Percentiles rank a stretch among this genome's conserved stretches.
phyloP scores from a whole-genome alignment of 2,888 invertebrate species.

The Lampropteryx suffumata region DNA sequence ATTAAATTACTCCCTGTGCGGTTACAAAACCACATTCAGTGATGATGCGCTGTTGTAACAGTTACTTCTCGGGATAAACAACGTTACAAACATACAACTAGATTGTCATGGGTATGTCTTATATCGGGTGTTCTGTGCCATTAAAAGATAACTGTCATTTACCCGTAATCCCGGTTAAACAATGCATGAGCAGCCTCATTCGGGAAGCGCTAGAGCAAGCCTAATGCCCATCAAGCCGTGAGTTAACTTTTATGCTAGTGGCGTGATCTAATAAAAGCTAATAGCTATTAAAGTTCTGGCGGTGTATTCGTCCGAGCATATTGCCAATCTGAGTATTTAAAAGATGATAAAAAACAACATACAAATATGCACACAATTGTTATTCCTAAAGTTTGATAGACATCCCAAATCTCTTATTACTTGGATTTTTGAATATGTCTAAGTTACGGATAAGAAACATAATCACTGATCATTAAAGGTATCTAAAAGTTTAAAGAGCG shows the following conservation, averaged over 20 bases:
- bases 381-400: no score
- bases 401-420: no score
- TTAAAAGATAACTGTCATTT: constrained; percentile 11
- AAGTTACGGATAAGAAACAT: no score
- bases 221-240: constrained; percentile 11
- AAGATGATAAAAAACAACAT: not conserved
- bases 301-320: constrained; percentile 1
- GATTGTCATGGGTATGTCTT: not conserved
- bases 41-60: no score
- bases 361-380: not conserved
- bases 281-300: constrained; percentile 8
- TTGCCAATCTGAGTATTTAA: not conserved
- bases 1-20: constrained; percentile 3
- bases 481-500: no score
- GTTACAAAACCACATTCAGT: not conserved
- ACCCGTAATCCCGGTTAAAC: constrained; percentile 7
- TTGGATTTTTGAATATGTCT: no score
- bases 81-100: no score
- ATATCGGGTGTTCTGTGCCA: not conserved
- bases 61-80: no score
- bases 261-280: constrained; percentile 16
- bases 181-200: constrained; percentile 13
- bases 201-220: not conserved
- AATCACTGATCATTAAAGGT: no score
- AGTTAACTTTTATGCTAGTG: constrained; percentile 17